Evolutionary conservation across 2,888 invertebrate species (phyloP).

Genomic region (Acanthococcus lagerstroemiae): DNA sequence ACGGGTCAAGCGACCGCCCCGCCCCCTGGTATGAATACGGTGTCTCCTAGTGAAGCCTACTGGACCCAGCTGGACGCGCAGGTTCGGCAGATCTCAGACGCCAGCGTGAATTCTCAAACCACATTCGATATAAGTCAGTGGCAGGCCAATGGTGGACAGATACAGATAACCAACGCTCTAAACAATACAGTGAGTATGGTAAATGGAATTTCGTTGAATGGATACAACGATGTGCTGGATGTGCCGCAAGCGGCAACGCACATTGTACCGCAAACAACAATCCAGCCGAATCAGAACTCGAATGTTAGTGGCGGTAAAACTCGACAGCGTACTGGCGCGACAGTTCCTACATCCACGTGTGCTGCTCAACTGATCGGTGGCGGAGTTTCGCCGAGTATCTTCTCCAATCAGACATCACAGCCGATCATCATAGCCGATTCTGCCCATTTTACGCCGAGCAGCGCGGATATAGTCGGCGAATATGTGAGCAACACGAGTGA

Average conservation of each 20-base stretch:
- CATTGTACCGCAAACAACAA: slow-evolving; percentile 38
- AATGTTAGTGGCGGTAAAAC: slow-evolving; percentile 37
- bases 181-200: slow-evolving; percentile 54
- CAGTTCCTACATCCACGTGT: slow-evolving; percentile 50
- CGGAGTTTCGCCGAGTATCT: slow-evolving; percentile 59
- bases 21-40: slow-evolving; percentile 80
- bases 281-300: slow-evolving; percentile 47
- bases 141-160: slow-evolving; percentile 17
- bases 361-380: slow-evolving; percentile 56
- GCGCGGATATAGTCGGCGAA: slow-evolving; percentile 6
- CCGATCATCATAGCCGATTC: slow-evolving; percentile 14
- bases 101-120: slow-evolving; percentile 1
- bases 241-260: slow-evolving; percentile 21
- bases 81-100: slow-evolving; percentile 34
- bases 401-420: slow-evolving; percentile 42
- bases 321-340: slow-evolving; percentile 46
- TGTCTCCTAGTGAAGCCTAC: slow-evolving; percentile 87
- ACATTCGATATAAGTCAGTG: slow-evolving; percentile 29
- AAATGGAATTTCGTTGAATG: slow-evolving; percentile 64
- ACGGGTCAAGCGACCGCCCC: slow-evolving; percentile 86
- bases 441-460: neutral
- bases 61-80: slow-evolving; percentile 68
- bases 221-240: slow-evolving; percentile 42
- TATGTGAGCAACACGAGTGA: slow-evolving; percentile 4
- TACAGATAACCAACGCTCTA: slow-evolving; percentile 24